These are phyloP conservation scores for Pseudonaja textilis DNA, from an alignment of 2,113 vertebrate species.

Conservation along the genomic window DNA sequence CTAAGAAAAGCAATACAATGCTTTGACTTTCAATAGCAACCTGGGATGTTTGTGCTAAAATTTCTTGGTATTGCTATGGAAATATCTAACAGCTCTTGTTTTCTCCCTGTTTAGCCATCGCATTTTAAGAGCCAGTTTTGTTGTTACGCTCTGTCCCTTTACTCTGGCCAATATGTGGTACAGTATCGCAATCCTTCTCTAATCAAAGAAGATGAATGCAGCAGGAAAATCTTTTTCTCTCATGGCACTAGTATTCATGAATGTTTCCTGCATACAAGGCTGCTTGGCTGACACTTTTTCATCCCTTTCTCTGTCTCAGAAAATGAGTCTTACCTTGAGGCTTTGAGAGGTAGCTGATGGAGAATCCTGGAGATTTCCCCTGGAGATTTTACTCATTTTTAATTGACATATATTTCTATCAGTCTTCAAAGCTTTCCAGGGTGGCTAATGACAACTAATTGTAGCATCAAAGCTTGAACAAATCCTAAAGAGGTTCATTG, in stretches of 20 bases:
- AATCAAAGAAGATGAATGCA: background rate
- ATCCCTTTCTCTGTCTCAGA: background rate
- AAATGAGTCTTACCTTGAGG: background rate
- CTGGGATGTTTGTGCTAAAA: background rate
- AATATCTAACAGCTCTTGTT: no score
- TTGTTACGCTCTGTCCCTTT: background rate
- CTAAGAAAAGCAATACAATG: no score
- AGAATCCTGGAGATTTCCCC: background rate
- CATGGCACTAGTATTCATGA: no score
- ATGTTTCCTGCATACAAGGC: background rate
- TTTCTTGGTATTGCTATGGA: background rate
- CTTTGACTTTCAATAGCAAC: background rate
- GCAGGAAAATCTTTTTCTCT: background rate
- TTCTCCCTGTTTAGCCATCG: background rate
- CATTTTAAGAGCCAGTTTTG: background rate
- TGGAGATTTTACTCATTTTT: background rate
- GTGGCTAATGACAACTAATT: background rate
- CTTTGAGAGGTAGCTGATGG: background rate
- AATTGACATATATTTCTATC: background rate
- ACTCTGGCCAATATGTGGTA: background rate
- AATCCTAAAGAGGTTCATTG: background rate
- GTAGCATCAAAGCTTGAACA: background rate
- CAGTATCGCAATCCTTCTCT: background rate
- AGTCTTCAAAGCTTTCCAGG: background rate
- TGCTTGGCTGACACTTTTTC: background rate